Evolutionary conservation across 2,888 invertebrate species (phyloP).

Genomic region (Apodemia duryi): DNA sequence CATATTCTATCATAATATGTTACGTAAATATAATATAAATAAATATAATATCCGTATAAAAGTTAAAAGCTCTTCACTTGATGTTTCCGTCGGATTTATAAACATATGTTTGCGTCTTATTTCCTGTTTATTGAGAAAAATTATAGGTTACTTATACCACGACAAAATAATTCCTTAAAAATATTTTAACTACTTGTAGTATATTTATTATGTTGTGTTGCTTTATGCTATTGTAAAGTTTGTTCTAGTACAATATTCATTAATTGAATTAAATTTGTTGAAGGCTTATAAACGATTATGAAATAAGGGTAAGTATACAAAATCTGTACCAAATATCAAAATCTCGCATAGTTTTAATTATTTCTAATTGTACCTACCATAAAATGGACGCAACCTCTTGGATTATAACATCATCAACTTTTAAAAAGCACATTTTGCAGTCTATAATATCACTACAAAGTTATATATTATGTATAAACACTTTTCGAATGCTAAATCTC

Average conservation of each 20-base stretch:
- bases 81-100: no score
- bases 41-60: no score
- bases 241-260: background rate
- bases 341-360: background rate
- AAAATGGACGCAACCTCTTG: slow-evolving; percentile 27
- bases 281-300: background rate
- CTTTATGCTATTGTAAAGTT: no score
- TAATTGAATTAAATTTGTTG: background rate
- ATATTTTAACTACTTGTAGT: no score
- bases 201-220: no score
- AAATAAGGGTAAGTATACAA: background rate
- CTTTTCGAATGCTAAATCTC: slow-evolving; percentile 67
- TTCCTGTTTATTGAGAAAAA: no score
- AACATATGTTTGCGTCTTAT: no score
- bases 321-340: slow-evolving; percentile 11
- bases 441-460: slow-evolving; percentile 61
- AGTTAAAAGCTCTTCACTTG: no score
- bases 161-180: no score
- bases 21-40: no score
- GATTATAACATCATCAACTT: slow-evolving; percentile 44
- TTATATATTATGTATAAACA: slow-evolving; percentile 26
- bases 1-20: no score
- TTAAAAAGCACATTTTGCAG: slow-evolving; percentile 64
- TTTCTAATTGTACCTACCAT: slow-evolving; percentile 5
- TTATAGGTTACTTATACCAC: no score